Percentiles rank a stretch among this genome's conserved stretches.
phyloP scores from a whole-genome alignment of 2,113 vertebrate species.

The Dipodomys merriami region DNA sequence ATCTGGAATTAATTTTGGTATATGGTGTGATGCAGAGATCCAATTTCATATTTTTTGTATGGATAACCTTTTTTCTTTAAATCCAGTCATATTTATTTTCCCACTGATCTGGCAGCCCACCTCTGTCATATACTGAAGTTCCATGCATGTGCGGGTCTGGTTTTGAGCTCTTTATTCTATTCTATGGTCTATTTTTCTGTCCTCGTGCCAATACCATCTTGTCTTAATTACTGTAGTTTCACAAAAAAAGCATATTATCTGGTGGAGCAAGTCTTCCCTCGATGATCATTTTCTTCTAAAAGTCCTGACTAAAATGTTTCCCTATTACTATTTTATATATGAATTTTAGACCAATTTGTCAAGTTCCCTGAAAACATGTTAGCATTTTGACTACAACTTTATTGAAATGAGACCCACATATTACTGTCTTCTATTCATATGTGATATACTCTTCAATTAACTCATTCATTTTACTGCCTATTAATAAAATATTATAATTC shows the following conservation, averaged over 20 bases:
- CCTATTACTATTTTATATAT: constrained; percentile 23
- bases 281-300: neutral
- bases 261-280: neutral
- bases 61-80: constrained; percentile 36
- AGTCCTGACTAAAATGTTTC: neutral
- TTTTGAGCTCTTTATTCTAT: constrained; percentile 24
- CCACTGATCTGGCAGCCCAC: neutral
- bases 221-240: constrained; percentile 40
- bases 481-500: constrained; percentile 17
- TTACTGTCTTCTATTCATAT: neutral
- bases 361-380: neutral
- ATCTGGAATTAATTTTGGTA: constrained; percentile 59
- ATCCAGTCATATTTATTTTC: constrained; percentile 56
- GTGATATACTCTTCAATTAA: neutral
- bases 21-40: constrained; percentile 24
- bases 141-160: neutral
- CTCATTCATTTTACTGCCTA: constrained; percentile 19
- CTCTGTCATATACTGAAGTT: neutral
- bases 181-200: neutral
- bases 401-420: neutral
- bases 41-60: constrained; percentile 57
- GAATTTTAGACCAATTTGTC: constrained; percentile 27
- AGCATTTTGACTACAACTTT: constrained; percentile 18
- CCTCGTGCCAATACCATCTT: constrained; percentile 23
- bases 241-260: constrained; percentile 9